Conservation (phyloP, 1,140 invertebrate species). For the Drosophila yakuba region DNA sequence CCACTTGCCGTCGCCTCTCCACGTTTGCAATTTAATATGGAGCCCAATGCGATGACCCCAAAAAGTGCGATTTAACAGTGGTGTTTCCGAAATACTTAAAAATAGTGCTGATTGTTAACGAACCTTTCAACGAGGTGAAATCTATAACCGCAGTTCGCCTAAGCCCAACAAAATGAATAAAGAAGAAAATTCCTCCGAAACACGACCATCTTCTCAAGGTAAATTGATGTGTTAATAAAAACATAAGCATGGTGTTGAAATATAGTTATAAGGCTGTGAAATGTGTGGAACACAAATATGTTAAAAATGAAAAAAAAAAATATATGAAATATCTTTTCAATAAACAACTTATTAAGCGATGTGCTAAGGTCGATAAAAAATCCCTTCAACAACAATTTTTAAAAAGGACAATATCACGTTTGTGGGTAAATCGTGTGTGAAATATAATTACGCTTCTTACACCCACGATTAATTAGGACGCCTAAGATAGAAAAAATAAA, state of each 20-base stretch:
- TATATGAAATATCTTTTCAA: too few species aligned
- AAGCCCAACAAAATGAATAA: slow-evolving; percentile 61
- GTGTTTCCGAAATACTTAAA: neutral
- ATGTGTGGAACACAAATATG: too few species aligned
- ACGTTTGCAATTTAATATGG: slow-evolving; percentile 4
- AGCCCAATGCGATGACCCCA: neutral
- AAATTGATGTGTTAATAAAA: slow-evolving; percentile 4
- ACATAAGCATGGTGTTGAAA: neutral
- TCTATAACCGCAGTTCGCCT: too few species aligned
- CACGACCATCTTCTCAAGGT: slow-evolving; percentile 78
- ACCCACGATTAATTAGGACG: neutral
- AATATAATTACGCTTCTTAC: slow-evolving; percentile 49
- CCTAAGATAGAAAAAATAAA: neutral
- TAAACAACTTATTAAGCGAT: neutral
- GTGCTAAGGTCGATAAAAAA: neutral
- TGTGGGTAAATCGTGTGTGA: slow-evolving; percentile 46
- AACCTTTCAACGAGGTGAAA: neutral
- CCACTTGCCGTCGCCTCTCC: slow-evolving; percentile 41
- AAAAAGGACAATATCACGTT: slow-evolving; percentile 16
- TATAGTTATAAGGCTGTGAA: too few species aligned
- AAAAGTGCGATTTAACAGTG: slow-evolving; percentile 13
- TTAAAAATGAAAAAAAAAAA: too few species aligned
- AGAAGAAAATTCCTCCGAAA: slow-evolving; percentile 64
- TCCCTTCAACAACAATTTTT: neutral
- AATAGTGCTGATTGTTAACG: neutral